Base-by-base conservation (phyloP, 2,888 invertebrate species). In the Oscheius myriophilus region DNA sequence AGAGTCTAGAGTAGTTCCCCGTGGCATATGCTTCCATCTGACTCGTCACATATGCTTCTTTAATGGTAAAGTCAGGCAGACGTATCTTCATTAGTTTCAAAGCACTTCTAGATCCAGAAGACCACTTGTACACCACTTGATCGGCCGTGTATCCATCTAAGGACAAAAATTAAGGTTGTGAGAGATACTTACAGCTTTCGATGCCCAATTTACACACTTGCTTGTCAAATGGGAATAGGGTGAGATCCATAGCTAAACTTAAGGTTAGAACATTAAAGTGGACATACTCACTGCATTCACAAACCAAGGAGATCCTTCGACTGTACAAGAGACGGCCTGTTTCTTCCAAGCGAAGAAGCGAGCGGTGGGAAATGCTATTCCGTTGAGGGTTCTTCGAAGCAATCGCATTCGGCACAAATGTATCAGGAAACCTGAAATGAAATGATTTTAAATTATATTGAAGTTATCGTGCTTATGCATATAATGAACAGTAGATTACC, bases 131-230 rank as follows among this genome's bases (percentile, higher is more conserved):
- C 16, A 76, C 63, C 9, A 85, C 82, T 55, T 85, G 79, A 58
- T 82, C 82, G 12, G 82, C 83, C 1, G 83, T 83, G 71, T 85
- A 83, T 3, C 84, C 85, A 51, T 85, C 83, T 84, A 58, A 63
- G 21, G 6, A 49, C n/a, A 18, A 49, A 3, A 11, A 18, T 46
- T 45, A 4, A n/a, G 16, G 42, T 25, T 7, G 23, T 18, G 46
- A 21, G 33, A n/a, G 23, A 63, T 14, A 76, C 81, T 76, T 68
- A 84, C 84, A 85, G 68, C 84, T 84, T 61, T 85, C 85, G 39
- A 85, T 82, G 46, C 82, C 83, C 33, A 85, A 70, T 59, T 83
- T 85, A 75, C 85, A 85, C 14, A 83, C 70, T 69, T 85, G 85
- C 25, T 76, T 73, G 69, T 86, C 85, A 58, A 85, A 85, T 0